Evolutionary conservation across 2,888 invertebrate species (phyloP).

Genomic region (Lottia scabra): DNA sequence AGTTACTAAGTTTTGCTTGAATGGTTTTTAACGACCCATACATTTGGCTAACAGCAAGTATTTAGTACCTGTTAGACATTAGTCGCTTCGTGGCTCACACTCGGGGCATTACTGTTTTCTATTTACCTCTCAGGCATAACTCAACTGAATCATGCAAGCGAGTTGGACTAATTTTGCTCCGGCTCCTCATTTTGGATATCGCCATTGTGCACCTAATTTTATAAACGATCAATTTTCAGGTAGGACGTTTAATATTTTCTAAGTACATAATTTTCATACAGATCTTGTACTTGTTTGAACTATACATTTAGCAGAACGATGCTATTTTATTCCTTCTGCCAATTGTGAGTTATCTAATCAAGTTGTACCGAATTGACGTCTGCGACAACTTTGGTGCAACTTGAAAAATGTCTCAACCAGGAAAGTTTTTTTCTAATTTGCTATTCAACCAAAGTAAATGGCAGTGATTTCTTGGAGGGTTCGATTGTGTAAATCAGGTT

Average conservation of each 20-base stretch:
- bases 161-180: background rate
- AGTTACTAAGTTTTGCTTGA: background rate
- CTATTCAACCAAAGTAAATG: too few species aligned
- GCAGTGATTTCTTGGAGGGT: too few species aligned
- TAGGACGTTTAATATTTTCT: background rate
- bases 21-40: background rate
- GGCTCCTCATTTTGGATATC: constrained; percentile 6
- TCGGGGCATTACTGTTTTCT: background rate
- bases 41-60: background rate
- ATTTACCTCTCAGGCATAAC: background rate
- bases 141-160: background rate
- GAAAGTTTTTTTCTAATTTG: too few species aligned
- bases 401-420: too few species aligned
- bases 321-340: too few species aligned
- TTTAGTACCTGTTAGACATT: background rate
- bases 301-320: too few species aligned
- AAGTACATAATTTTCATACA: too few species aligned
- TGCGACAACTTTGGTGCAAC: too few species aligned
- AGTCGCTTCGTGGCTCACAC: constrained; percentile 1
- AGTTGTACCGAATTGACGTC: too few species aligned
- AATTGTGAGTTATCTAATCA: too few species aligned
- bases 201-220: background rate
- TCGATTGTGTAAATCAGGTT: too few species aligned
- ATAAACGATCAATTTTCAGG: constrained; percentile 2
- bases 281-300: too few species aligned